Conservation (phyloP, 2,797 vertebrate species). For the Eulemur coronatus region DNA sequence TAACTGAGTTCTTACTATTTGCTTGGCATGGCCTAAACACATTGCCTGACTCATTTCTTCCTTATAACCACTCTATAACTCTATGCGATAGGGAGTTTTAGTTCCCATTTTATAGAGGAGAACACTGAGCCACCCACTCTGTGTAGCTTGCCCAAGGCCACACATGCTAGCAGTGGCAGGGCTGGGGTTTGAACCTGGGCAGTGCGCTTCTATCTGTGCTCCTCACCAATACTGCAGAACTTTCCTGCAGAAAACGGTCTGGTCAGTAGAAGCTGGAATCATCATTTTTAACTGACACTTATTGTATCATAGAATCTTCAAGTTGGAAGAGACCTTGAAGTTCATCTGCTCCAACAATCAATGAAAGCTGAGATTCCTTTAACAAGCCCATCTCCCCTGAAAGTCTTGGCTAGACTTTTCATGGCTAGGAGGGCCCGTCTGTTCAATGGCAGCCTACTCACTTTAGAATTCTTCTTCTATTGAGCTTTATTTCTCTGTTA, state of each 20-base stretch:
- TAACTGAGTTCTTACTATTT: neutral
- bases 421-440: neutral
- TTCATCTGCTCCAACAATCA: neutral
- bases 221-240: neutral
- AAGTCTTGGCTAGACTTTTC: neutral
- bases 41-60: neutral
- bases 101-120: neutral
- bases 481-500: conserved; percentile 9
- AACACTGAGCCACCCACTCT: neutral
- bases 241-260: neutral
- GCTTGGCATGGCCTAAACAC: no score
- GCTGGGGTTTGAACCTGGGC: neutral
- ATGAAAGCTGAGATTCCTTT: neutral
- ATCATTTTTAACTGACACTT: neutral
- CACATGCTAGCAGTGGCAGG: neutral
- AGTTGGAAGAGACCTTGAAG: neutral
- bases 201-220: neutral
- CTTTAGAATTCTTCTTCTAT: neutral
- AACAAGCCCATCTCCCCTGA: neutral
- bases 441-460: neutral
- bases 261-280: neutral
- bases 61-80: neutral
- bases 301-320: neutral
- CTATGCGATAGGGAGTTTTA: neutral
- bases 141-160: neutral